Conservation (phyloP, 1,140 invertebrate genomes). For the Drosophila mojavensis region DNA sequence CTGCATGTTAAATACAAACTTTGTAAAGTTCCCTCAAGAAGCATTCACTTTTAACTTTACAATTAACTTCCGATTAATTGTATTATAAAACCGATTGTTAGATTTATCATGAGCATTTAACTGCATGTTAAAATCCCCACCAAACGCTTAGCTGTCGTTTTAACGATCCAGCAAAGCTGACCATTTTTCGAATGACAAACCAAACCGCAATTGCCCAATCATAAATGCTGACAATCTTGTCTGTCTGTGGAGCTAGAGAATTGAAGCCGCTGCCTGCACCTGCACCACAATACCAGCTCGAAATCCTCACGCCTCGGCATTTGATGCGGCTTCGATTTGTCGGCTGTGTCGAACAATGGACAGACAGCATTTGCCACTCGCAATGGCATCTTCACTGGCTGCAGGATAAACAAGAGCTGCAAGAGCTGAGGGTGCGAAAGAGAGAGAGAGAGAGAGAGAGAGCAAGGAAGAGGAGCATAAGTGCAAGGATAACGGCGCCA, state of each 20-base stretch:
- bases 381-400: slow-evolving; percentile 4
- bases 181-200: neutral
- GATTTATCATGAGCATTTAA: neutral
- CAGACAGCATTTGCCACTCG: slow-evolving; percentile 7
- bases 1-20: no score
- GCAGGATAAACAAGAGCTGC: neutral
- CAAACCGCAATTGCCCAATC: slow-evolving; percentile 47
- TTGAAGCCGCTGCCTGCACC: neutral
- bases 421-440: neutral
- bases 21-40: no score
- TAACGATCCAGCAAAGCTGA: slow-evolving; percentile 22
- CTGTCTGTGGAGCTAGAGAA: neutral
- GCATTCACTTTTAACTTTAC: no score
- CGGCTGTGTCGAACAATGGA: slow-evolving; percentile 17
- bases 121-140: neutral
- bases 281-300: neutral
- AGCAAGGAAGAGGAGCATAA: neutral
- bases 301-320: neutral
- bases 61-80: no score
- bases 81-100: neutral
- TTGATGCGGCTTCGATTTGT: slow-evolving; percentile 39
- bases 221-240: slow-evolving; percentile 47
- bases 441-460: neutral
- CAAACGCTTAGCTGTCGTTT: neutral
- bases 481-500: slow-evolving; percentile 13